Evolutionary conservation across 2,113 vertebrate genomes (phyloP), one percentile per base, ranked within the genome.

Genomic region (Pangasianodon gigas): DNA sequence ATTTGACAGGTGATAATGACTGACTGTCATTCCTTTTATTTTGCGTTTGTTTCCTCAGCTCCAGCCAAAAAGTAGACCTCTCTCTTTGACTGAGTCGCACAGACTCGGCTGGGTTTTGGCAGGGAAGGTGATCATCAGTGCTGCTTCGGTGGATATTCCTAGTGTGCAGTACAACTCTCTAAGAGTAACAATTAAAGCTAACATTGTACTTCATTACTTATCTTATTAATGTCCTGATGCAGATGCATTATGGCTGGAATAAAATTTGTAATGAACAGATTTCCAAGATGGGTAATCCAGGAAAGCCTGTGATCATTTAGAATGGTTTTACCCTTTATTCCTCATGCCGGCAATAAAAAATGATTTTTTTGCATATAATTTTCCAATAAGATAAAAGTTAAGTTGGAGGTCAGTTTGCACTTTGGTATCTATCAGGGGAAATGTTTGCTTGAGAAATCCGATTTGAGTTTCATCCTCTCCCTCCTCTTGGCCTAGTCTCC

Each of bases 1-100:
- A 58, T 79, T 80, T 51, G 82, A 56, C 84, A 46, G 84, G 67
- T 52, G 77, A 77, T 90, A 87, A 88, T n/a, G 56, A 75, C 29
- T 37, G 58, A 29, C 51, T 37, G 58, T 46, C 26, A 6, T 58
- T 51, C 67, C 11, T 74, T 71, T 56, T 69, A n/a, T 89, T 74
- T 77, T 58, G 14, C 18, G 41, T 41, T 46, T 46, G 4, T 24
- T 24, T 51, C 60, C 26, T 32, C 46, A 3, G 1, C 14, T 81
- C 13, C 84, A 89, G 84, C 62, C 32, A 80, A 51, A 60, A 74
- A 24, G 21, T 51, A 26, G 29, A 9, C 19, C 58, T 67, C 51
- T 48, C 32, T 88, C 46, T 77, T 56, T 87, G 65, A 86, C 52
- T 5, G 48, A n/a, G 74, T 37, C 41, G 24, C 29, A 13, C 3